Percentiles rank a stretch among this genome's conserved stretches.
Evolutionary conservation across 2,797 vertebrate species (phyloP).

Genomic region (Gila robusta): DNA sequence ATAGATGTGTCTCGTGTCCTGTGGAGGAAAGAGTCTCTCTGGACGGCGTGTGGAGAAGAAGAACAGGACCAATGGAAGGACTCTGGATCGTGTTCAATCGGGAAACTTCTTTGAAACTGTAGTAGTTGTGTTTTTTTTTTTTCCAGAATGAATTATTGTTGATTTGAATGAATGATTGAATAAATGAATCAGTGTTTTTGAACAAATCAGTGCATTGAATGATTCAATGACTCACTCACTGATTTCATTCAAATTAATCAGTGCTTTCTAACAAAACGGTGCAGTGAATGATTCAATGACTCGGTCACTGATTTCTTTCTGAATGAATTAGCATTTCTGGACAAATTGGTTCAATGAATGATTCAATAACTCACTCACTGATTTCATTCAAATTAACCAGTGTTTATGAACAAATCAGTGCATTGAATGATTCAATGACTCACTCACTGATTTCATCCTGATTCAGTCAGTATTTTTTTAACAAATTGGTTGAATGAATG

Average conservation of each 20-base stretch:
- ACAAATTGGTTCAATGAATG: too few species aligned
- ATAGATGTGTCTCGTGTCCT: conserved; percentile 47
- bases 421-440: too few species aligned
- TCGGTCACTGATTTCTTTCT: too few species aligned
- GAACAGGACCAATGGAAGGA: conserved; percentile 79
- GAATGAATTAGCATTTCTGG: too few species aligned
- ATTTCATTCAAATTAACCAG: too few species aligned
- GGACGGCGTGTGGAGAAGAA: conserved; percentile 78
- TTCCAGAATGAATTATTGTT: background rate
- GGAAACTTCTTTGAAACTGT: background rate
- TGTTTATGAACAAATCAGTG: too few species aligned
- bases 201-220: too few species aligned
- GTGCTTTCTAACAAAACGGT: background rate
- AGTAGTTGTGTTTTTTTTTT: background rate
- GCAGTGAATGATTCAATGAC: background rate
- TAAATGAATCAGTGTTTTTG: too few species aligned
- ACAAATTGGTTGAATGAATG: too few species aligned
- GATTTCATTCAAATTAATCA: background rate
- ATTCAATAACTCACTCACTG: background rate
- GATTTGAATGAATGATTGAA: background rate
- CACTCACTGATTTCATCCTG: too few species aligned
- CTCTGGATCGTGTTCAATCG: conserved; percentile 41
- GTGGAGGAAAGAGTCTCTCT: conserved; percentile 73
- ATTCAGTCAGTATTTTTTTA: too few species aligned
- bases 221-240: background rate